Percentiles rank a stretch among this genome's conserved stretches.
Evolutionary conservation across 1,140 invertebrate genomes (phyloP).

Genomic region (Prorops nasuta): DNA sequence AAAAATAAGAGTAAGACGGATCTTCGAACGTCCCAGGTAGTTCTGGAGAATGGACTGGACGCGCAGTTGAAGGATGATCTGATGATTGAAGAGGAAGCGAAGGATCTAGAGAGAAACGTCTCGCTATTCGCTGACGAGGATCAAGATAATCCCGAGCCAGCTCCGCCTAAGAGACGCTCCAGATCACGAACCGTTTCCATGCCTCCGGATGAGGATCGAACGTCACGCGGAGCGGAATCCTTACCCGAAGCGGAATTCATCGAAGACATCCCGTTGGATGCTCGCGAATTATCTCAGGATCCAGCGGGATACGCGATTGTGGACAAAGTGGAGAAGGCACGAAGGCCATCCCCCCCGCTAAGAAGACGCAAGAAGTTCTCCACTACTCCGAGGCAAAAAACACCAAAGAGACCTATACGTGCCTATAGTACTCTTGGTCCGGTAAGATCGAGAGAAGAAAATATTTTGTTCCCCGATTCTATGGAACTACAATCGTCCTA

Average conservation of each 20-base stretch:
- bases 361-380: slow-evolving; percentile 57
- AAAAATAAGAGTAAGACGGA: background rate
- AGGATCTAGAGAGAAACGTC: too few species aligned
- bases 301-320: slow-evolving; percentile 67
- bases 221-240: slow-evolving; percentile 70
- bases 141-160: slow-evolving; percentile 15
- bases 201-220: slow-evolving; percentile 66
- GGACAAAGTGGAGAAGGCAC: slow-evolving; percentile 61
- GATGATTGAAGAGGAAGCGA: too few species aligned
- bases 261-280: slow-evolving; percentile 20
- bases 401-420: slow-evolving; percentile 58
- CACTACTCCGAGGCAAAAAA: slow-evolving; percentile 40
- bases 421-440: slow-evolving; percentile 71
- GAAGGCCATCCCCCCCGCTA: slow-evolving; percentile 59
- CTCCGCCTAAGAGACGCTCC: slow-evolving; percentile 51
- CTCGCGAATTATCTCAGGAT: slow-evolving; percentile 27
- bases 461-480: background rate
- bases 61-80: too few species aligned
- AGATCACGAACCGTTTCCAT: slow-evolving; percentile 62
- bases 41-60: too few species aligned
- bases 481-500: slow-evolving; percentile 44
- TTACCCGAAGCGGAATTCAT: slow-evolving; percentile 47
- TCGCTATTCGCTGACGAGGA: too few species aligned
- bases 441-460: slow-evolving; percentile 47
- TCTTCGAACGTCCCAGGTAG: background rate